A percentile compares a stretch with the other conserved stretches of the same genome.
Conservation (phyloP, 2,888 invertebrate genomes). For the Drosophila borborema region DNA sequence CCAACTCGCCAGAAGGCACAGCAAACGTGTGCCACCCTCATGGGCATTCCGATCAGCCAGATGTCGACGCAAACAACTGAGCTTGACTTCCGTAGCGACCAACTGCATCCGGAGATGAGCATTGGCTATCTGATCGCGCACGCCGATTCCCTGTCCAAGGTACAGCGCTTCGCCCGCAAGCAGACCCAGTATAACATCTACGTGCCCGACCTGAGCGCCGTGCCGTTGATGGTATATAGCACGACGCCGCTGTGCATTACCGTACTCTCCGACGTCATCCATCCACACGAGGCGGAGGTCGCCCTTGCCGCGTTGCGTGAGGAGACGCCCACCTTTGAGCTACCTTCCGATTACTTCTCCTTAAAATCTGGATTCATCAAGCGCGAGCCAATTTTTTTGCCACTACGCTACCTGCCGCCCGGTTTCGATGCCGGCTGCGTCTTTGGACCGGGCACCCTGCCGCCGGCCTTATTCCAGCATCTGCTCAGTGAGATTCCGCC, state of each 20-base stretch:
- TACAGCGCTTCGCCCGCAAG: not conserved
- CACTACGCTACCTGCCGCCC: slow-evolving; percentile 20
- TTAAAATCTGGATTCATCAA: fast-evolving
- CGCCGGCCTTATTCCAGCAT: not conserved
- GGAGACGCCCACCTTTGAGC: not conserved
- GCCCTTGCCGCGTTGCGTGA: slow-evolving; percentile 1
- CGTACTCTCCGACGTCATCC: slow-evolving; percentile 17
- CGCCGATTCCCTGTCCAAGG: not conserved
- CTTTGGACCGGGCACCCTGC: slow-evolving; percentile 12
- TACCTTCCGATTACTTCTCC: slow-evolving; percentile 13
- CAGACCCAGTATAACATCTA: slow-evolving; percentile 5
- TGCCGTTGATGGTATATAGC: not conserved
- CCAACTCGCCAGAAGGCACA: no score
- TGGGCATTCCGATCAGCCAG: not conserved
- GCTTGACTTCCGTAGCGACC: not conserved
- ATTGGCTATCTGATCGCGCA: slow-evolving; percentile 6
- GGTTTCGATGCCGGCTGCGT: slow-evolving; percentile 39
- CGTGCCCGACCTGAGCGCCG: slow-evolving; percentile 21
- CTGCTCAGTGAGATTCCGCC: not conserved
- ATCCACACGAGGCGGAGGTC: slow-evolving; percentile 10
- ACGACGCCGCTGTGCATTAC: not conserved
- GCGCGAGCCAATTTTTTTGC: slow-evolving; percentile 17
- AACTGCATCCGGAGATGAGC: not conserved
- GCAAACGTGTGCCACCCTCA: not conserved
- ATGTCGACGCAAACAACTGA: not conserved